These are phyloP conservation scores for Melopsittacus undulatus DNA, from an alignment of 2,797 vertebrate genomes.

Conservation along the genomic window DNA sequence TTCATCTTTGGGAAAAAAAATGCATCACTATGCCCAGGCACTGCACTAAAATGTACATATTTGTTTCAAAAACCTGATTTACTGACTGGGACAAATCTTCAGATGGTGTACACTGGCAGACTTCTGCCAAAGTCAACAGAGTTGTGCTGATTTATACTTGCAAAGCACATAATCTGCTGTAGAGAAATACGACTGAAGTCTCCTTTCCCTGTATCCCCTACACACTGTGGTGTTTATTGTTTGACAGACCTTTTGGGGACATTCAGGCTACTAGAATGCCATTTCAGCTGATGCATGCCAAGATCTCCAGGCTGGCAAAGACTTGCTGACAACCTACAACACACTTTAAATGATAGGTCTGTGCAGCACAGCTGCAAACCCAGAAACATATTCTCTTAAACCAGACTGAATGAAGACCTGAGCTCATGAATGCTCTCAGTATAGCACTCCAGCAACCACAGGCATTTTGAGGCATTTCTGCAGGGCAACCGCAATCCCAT, in stretches of 20 bases:
- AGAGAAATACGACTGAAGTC: background rate
- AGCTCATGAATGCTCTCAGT: background rate
- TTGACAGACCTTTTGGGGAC: background rate
- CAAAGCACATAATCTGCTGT: background rate
- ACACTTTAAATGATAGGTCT: background rate
- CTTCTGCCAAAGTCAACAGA: background rate
- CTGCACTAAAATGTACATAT: background rate
- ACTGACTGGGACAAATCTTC: slow-evolving; percentile 10
- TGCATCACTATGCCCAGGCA: background rate
- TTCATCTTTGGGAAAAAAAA: background rate
- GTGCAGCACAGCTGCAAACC: background rate
- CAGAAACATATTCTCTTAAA: background rate
- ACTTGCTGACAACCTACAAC: background rate
- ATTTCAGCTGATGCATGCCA: background rate
- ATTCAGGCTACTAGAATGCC: background rate
- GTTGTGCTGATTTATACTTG: background rate
- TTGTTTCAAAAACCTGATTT: slow-evolving; percentile 1
- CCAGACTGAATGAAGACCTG: background rate
- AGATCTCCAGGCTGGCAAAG: background rate
- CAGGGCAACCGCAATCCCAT: background rate
- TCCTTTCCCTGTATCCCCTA: background rate
- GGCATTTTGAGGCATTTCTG: background rate
- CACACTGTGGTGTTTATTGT: background rate
- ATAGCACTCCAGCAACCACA: background rate
- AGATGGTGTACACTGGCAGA: background rate